These are phyloP conservation scores for Marmota monax DNA, from an alignment of 2,113 vertebrate genomes.

Conservation along the genomic window DNA sequence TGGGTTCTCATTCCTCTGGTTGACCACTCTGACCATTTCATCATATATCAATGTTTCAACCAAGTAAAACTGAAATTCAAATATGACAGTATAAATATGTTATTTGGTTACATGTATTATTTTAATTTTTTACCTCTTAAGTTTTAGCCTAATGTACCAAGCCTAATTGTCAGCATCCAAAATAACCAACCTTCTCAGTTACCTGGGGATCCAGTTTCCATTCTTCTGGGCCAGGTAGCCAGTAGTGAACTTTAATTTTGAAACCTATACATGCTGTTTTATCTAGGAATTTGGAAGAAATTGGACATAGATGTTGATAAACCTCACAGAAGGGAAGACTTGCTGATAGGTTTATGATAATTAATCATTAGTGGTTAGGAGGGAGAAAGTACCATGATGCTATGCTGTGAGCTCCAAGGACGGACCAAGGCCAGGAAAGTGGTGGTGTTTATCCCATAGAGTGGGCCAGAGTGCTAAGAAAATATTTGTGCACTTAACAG, in stretches of 20 bases:
- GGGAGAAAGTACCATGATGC: background rate
- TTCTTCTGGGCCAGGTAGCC: background rate
- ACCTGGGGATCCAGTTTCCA: background rate
- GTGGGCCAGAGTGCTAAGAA: background rate
- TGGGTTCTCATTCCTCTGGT: slow-evolving; percentile 56
- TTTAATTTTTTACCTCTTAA: background rate
- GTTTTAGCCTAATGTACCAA: background rate
- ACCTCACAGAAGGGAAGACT: background rate
- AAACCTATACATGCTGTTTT: background rate
- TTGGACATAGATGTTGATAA: background rate
- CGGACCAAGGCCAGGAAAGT: background rate
- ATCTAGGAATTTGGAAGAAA: background rate
- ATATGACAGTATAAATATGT: background rate
- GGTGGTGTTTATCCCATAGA: background rate
- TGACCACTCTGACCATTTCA: background rate
- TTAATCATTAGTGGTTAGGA: background rate
- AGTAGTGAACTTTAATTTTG: background rate
- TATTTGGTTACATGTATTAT: background rate
- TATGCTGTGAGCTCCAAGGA: background rate
- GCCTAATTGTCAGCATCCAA: background rate
- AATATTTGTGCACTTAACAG: background rate
- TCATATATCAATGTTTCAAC: background rate
- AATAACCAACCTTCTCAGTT: background rate
- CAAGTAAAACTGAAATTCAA: slow-evolving; percentile 47
- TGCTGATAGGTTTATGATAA: background rate